Percentiles rank a stretch among this genome's conserved stretches.
phyloP scores from a whole-genome alignment of 2,888 invertebrate genomes.

The Drosophila phalerata region DNA sequence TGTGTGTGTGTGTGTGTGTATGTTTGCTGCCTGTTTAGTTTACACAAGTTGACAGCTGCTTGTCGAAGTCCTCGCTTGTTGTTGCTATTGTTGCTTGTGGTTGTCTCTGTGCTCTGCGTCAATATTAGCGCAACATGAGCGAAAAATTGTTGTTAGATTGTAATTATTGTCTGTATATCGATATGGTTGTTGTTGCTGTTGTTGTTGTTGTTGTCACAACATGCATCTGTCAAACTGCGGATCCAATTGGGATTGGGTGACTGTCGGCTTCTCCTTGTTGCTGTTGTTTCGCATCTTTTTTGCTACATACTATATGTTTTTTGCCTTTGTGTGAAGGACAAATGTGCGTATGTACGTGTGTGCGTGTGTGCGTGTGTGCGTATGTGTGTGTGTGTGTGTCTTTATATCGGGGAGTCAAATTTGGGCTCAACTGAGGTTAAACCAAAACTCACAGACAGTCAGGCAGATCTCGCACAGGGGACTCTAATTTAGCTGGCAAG shows the following conservation, averaged over 20 bases:
- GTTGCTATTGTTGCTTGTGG: conserved; percentile 33
- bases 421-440: conserved; percentile 47
- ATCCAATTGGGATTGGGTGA: conserved; percentile 58
- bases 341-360: conserved; percentile 2
- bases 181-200: conserved; percentile 28
- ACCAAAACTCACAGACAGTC: conserved; percentile 20
- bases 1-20: conserved; percentile 20
- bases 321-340: conserved; percentile 1
- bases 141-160: conserved; percentile 47
- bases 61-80: conserved; percentile 34
- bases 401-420: conserved; percentile 41
- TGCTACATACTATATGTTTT: conserved; percentile 18
- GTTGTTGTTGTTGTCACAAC: conserved; percentile 35
- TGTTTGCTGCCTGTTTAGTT: conserved; percentile 52
- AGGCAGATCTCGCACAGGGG: conserved; percentile 20
- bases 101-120: conserved; percentile 42
- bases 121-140: conserved; percentile 54
- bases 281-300: conserved; percentile 1
- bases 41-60: conserved; percentile 64
- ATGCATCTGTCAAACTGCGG: conserved; percentile 63
- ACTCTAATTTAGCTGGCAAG: conserved; percentile 19
- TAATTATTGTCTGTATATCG: conserved; percentile 49
- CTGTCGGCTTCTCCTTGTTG: conserved; percentile 16
- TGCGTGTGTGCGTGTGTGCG: conserved; percentile 12
- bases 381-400: conserved; percentile 7